phyloP scores from a whole-genome alignment of 2,797 vertebrate species.

The Premnoplex brunnescens region DNA sequence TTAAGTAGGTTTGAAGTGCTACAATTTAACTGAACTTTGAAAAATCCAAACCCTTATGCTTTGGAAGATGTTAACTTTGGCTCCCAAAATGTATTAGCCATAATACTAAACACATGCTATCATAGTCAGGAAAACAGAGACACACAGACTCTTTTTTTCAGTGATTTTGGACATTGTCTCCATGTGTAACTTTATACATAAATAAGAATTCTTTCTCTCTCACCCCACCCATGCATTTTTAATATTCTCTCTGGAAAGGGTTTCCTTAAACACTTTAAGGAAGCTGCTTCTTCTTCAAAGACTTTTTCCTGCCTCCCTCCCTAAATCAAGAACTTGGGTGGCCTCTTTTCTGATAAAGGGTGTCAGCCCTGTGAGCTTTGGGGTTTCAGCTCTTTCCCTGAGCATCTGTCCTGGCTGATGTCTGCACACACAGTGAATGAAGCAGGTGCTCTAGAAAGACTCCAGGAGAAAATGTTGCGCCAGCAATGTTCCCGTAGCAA shows the following conservation, averaged over 20 bases:
- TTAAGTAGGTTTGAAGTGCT: neutral
- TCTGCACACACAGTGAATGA: neutral
- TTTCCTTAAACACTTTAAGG: constrained; percentile 3
- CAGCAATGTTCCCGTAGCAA: constrained; percentile 3
- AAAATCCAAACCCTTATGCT: neutral
- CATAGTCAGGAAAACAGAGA: constrained; percentile 48
- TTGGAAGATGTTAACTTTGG: constrained; percentile 60
- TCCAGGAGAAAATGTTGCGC: constrained; percentile 10
- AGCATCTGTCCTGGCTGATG: constrained; percentile 32
- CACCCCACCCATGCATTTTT: constrained; percentile 51
- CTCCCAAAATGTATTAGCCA: neutral
- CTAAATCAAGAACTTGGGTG: constrained; percentile 45
- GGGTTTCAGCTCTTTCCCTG: neutral
- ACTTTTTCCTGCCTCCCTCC: neutral
- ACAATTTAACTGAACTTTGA: constrained; percentile 10
- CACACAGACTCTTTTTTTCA: neutral
- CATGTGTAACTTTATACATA: constrained; percentile 57
- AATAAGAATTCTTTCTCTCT: constrained; percentile 54
- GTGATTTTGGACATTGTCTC: constrained; percentile 39
- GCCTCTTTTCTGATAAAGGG: constrained; percentile 42
- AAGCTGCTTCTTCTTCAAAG: constrained; percentile 31
- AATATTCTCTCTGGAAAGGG: constrained; percentile 46
- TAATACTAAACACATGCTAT: constrained; percentile 64
- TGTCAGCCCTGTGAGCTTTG: neutral
- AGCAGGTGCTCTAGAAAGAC: constrained; percentile 48